Evolutionary conservation across 2,888 invertebrate genomes (phyloP).

Genomic region (Helleia helle): DNA sequence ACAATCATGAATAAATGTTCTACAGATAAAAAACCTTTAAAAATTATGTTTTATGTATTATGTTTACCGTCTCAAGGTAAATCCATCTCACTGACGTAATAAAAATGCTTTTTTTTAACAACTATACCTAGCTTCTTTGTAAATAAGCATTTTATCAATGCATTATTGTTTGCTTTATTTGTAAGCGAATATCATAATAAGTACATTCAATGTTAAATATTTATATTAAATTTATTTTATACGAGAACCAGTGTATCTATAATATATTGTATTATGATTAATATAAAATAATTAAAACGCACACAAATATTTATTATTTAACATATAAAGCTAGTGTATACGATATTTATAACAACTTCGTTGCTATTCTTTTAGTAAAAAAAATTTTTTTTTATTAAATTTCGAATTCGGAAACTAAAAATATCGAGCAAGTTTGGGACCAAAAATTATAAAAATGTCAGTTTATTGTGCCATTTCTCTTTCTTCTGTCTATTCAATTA

Average conservation of each 20-base stretch:
- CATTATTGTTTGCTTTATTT: slow-evolving; percentile 2
- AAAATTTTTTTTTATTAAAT: background rate
- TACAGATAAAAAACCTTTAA: too few relatives aligned
- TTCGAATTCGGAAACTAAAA: slow-evolving; percentile 9
- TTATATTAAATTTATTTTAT: slow-evolving; percentile 9
- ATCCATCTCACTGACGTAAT: slow-evolving; percentile 51
- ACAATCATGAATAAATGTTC: slow-evolving; percentile 11
- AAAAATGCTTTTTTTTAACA: slow-evolving; percentile 33
- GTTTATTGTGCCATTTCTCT: slow-evolving; percentile 47
- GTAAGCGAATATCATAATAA: background rate
- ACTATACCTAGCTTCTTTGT: slow-evolving; percentile 10
- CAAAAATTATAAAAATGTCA: slow-evolving; percentile 37
- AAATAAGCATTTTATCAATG: slow-evolving; percentile 4
- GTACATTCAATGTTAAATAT: slow-evolving; percentile 4
- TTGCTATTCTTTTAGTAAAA: background rate
- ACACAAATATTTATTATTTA: slow-evolving; percentile 23
- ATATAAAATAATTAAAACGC: slow-evolving; percentile 24
- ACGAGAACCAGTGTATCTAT: slow-evolving; percentile 12
- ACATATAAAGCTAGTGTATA: slow-evolving; percentile 6
- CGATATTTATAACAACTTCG: slow-evolving; percentile 1
- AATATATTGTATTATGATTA: slow-evolving; percentile 11
- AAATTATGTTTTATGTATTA: slow-evolving; percentile 9
- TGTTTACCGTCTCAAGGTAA: slow-evolving; percentile 33
- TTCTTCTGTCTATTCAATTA: slow-evolving; percentile 10
- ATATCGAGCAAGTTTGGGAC: slow-evolving; percentile 45